These are phyloP conservation scores for Acanthosepion pharaonis DNA, from an alignment of 2,888 invertebrate species.

Conservation along the genomic window DNA sequence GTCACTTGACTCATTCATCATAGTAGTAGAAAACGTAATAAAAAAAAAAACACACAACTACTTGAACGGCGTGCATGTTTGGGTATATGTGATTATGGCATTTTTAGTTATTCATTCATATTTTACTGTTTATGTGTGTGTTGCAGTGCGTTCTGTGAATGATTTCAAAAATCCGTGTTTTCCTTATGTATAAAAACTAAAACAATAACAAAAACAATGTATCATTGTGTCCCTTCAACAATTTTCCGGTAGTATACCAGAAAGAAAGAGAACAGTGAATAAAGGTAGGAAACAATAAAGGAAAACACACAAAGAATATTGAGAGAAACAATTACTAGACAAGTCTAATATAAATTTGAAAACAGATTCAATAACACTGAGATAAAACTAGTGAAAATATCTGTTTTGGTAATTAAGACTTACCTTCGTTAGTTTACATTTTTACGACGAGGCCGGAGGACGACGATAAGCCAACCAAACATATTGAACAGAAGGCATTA, in stretches of 20 bases:
- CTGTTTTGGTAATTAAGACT: background rate
- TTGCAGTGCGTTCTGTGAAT: background rate
- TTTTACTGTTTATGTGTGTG: no score
- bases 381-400: background rate
- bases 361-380: background rate
- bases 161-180: background rate
- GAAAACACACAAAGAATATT: no score
- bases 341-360: background rate
- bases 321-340: background rate
- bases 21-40: background rate
- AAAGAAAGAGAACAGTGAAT: no score
- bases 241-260: no score
- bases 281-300: no score
- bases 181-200: background rate
- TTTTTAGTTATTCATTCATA: no score
- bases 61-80: background rate
- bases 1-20: background rate
- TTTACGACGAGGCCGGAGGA: background rate
- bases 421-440: background rate
- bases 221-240: no score
- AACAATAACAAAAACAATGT: background rate
- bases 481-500: conserved; percentile 9
- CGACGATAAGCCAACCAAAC: background rate
- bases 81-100: no score
- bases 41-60: background rate